These are phyloP conservation scores for Abscondita cerata DNA, from an alignment of 2,888 invertebrate genomes.

Conservation along the genomic window DNA sequence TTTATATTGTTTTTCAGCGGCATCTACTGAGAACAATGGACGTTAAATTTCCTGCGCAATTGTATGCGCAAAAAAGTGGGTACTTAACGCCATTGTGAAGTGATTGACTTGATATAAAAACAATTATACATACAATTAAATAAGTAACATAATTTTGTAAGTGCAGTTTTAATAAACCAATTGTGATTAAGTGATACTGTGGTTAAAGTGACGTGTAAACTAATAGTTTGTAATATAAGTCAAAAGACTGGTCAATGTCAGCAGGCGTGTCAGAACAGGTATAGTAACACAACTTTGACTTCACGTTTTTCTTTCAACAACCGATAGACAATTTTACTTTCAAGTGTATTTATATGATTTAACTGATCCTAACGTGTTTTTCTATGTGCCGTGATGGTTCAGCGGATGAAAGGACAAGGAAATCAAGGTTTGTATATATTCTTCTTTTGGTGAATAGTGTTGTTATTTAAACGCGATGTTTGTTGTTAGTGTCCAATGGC, in stretches of 20 bases:
- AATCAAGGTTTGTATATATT: constrained; percentile 69
- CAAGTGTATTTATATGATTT: constrained; percentile 35
- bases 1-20: background rate
- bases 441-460: constrained; percentile 21
- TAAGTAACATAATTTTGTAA: constrained; percentile 40
- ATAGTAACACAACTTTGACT: constrained; percentile 59
- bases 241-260: constrained; percentile 82
- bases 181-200: constrained; percentile 52
- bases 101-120: constrained; percentile 52
- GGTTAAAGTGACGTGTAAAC: constrained; percentile 48
- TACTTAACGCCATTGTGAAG: constrained; percentile 58
- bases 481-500: constrained; percentile 72
- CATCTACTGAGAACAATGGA: background rate
- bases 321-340: constrained; percentile 45
- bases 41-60: constrained; percentile 33
- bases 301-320: constrained; percentile 51
- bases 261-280: constrained; percentile 92
- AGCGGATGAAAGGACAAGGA: constrained; percentile 89
- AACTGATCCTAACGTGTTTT: constrained; percentile 60
- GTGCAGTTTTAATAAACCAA: constrained; percentile 47
- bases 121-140: constrained; percentile 43
- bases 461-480: constrained; percentile 4
- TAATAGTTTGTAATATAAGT: constrained; percentile 59
- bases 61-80: constrained; percentile 44
- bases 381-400: constrained; percentile 63